Evolutionary conservation across 2,113 vertebrate genomes (phyloP).

Genomic region (Acanthisitta chloris): DNA sequence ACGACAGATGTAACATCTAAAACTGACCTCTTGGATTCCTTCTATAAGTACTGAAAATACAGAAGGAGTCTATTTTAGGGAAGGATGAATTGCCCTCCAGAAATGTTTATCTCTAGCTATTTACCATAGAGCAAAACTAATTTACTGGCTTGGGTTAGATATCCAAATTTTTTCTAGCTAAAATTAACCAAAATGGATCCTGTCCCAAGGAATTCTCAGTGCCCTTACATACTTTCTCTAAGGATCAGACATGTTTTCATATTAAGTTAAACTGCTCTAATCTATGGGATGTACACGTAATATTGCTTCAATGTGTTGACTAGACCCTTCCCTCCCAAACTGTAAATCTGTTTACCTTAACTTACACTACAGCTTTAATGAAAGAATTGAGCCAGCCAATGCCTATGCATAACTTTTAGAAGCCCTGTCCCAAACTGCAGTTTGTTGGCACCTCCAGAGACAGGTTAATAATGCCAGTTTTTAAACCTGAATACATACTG

Average conservation of each 20-base stretch:
- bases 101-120: neutral
- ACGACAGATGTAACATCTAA: neutral
- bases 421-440: neutral
- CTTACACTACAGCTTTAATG: neutral
- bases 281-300: neutral
- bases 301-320: neutral
- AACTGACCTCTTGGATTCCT: neutral
- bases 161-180: neutral
- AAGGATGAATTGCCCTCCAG: neutral
- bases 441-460: neutral
- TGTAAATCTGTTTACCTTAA: neutral
- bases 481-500: neutral
- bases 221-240: neutral
- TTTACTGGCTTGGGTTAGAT: neutral
- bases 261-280: neutral
- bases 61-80: neutral
- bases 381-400: neutral
- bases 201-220: neutral
- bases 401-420: neutral
- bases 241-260: neutral
- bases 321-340: neutral
- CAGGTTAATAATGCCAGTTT: neutral
- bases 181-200: neutral
- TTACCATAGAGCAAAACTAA: neutral
- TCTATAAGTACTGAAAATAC: neutral